Conservation (phyloP, 2,797 vertebrate species). For the Chaenodraco wilsoni region DNA sequence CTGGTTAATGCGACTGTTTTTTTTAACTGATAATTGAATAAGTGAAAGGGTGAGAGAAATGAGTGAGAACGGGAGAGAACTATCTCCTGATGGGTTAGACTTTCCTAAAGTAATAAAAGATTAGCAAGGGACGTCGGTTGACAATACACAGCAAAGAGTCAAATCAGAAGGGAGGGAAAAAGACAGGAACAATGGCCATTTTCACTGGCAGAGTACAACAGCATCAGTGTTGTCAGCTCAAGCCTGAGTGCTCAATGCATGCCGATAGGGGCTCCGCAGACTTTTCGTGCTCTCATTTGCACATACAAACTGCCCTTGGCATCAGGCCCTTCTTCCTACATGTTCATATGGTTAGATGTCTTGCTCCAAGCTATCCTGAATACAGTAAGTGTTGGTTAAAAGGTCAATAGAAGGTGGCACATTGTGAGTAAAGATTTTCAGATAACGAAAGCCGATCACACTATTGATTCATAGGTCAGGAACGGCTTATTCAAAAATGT, state of each 20-base stretch:
- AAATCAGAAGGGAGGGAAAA: background rate
- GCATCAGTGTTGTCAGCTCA: constrained; percentile 6
- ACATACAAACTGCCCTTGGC: background rate
- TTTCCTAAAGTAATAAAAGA: background rate
- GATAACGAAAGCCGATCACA: constrained; percentile 27
- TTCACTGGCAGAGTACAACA: constrained; percentile 30
- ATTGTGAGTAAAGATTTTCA: constrained; percentile 9
- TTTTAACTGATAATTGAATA: background rate
- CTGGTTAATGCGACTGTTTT: too few species aligned
- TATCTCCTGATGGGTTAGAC: background rate
- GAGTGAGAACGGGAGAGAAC: too few species aligned
- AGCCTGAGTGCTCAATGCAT: background rate
- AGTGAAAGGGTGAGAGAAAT: background rate
- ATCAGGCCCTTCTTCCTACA: fast-evolving
- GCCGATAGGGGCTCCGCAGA: background rate
- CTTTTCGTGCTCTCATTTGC: background rate
- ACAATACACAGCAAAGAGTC: background rate
- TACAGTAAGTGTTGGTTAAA: background rate
- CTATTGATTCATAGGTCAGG: constrained; percentile 48
- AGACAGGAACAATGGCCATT: constrained; percentile 23
- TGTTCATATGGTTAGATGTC: background rate
- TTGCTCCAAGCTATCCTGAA: background rate
- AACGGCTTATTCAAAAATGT: constrained; percentile 17
- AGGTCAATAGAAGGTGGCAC: constrained; percentile 21
- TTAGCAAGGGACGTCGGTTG: background rate